phyloP scores from a whole-genome alignment of 2,113 vertebrate species.

The Pao palembangensis region DNA sequence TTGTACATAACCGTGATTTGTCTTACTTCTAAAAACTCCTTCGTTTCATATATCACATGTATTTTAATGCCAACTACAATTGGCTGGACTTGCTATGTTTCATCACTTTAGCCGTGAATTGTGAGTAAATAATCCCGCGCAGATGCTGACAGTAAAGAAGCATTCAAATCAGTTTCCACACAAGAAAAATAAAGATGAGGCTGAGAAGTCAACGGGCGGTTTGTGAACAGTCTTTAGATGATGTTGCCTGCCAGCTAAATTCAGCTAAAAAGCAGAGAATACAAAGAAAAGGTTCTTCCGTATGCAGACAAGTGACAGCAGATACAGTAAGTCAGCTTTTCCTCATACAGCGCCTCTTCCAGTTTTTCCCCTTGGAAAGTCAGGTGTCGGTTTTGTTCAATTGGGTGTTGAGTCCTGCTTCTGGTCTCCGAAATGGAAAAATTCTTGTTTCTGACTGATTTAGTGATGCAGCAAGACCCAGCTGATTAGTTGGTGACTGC shows the following conservation, averaged over 20 bases:
- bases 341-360: conserved; percentile 12
- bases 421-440: neutral
- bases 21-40: no score
- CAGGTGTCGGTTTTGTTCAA: conserved; percentile 5
- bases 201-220: neutral
- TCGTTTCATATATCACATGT: no score
- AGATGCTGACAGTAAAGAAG: no score
- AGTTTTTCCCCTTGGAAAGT: conserved; percentile 33
- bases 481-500: neutral
- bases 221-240: neutral
- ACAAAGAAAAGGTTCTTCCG: neutral
- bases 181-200: neutral
- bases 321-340: conserved; percentile 7
- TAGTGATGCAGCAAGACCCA: neutral
- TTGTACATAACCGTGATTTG: no score
- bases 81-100: no score
- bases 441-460: neutral
- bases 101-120: no score
- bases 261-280: conserved; percentile 4
- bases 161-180: no score
- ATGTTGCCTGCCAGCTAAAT: neutral
- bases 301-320: conserved; percentile 10
- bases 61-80: no score
- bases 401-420: neutral
- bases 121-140: no score